These are phyloP conservation scores for Passer domesticus DNA, from an alignment of 2,113 vertebrate species.

Conservation along the genomic window DNA sequence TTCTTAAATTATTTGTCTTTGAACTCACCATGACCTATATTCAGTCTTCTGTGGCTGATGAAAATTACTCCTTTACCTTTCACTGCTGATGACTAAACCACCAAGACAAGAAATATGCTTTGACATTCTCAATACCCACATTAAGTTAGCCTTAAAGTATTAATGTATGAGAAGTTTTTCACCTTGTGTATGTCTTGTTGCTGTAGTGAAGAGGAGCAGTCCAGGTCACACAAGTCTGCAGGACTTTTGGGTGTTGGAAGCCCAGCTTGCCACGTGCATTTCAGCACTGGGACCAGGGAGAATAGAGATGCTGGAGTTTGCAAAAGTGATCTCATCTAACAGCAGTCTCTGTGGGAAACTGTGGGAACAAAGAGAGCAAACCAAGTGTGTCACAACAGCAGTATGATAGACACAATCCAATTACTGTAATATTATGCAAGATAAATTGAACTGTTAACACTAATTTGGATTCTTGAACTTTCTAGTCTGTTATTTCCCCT, in stretches of 20 bases:
- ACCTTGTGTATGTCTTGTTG: not conserved
- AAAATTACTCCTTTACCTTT: slow-evolving; percentile 53
- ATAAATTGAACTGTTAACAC: slow-evolving; percentile 52
- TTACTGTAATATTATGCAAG: slow-evolving; percentile 45
- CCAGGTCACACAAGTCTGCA: not conserved
- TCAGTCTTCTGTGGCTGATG: slow-evolving; percentile 57
- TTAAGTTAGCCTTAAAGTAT: not conserved
- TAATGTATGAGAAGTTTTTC: not conserved
- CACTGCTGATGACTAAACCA: slow-evolving; percentile 29
- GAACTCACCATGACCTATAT: slow-evolving; percentile 60
- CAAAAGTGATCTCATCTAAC: not conserved
- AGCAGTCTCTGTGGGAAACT: not conserved
- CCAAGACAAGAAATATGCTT: not conserved
- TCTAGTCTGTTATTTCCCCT: slow-evolving; percentile 25
- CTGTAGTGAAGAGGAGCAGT: not conserved
- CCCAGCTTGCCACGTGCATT: not conserved
- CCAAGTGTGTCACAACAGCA: not conserved
- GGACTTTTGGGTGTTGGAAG: not conserved
- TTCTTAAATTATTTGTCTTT: slow-evolving; percentile 68
- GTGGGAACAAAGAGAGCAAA: not conserved
- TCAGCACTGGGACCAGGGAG: not conserved
- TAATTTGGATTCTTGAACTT: slow-evolving; percentile 59
- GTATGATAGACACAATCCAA: slow-evolving; percentile 27
- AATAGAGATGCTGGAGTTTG: not conserved
- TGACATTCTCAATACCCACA: not conserved